Percentiles rank a stretch among this genome's conserved stretches.
Evolutionary conservation across 2,888 invertebrate genomes (phyloP).

Genomic region (Seira sanloemensis): DNA sequence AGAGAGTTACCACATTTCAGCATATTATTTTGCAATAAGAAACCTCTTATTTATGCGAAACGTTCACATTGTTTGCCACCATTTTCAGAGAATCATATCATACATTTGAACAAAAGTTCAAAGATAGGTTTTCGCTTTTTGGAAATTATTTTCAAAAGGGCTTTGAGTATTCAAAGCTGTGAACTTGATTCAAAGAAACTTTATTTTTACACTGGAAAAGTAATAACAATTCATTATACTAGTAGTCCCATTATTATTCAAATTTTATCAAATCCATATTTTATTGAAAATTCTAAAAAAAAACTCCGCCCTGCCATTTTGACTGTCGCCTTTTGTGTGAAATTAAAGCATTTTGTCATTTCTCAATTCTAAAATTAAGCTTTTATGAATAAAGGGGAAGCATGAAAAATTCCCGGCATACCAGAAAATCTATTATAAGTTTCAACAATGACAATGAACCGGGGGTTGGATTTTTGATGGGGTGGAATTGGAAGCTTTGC

Average conservation of each 20-base stretch:
- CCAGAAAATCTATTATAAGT: too few species aligned
- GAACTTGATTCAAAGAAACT: slow-evolving; percentile 23
- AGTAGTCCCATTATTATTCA: background rate
- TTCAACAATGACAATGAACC: too few species aligned
- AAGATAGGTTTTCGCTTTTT: too few species aligned
- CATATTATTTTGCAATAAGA: slow-evolving; percentile 14
- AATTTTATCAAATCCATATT: background rate
- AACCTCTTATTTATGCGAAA: slow-evolving; percentile 22
- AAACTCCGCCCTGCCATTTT: too few species aligned
- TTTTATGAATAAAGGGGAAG: background rate
- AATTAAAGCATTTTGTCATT: too few species aligned
- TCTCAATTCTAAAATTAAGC: background rate
- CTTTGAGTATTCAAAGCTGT: too few species aligned
- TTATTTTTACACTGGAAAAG: background rate
- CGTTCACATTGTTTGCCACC: slow-evolving; percentile 41
- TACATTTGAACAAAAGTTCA: background rate
- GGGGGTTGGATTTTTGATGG: too few species aligned
- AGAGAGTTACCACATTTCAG: background rate
- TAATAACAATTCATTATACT: background rate
- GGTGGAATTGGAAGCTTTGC: too few species aligned
- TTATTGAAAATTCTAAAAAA: background rate
- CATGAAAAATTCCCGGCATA: slow-evolving; percentile 37
- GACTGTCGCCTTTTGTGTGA: too few species aligned
- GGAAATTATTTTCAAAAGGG: too few species aligned
- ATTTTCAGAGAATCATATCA: background rate